These are phyloP conservation scores for Hymenochirus boettgeri DNA, from an alignment of 2,113 vertebrate species.

Conservation along the genomic window DNA sequence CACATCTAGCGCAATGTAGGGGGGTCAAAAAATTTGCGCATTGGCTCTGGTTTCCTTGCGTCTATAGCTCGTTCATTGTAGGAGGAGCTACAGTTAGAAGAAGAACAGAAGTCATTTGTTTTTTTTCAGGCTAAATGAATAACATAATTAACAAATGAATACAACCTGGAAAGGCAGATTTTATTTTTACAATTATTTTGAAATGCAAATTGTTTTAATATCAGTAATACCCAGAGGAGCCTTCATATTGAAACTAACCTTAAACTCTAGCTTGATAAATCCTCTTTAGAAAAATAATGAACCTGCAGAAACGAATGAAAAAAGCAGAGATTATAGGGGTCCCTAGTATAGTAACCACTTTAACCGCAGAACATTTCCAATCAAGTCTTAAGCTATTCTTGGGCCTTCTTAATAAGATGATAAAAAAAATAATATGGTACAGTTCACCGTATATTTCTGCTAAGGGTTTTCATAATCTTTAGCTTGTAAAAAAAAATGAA, in stretches of 20 bases:
- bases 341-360: conserved; percentile 5
- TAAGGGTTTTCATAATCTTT: background rate
- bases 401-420: conserved; percentile 7
- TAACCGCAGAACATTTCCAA: conserved; percentile 13
- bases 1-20: too few relatives aligned
- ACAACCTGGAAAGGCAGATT: too few relatives aligned
- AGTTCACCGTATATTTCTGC: conserved; percentile 8
- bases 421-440: conserved; percentile 6
- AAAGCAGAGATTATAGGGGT: conserved; percentile 12
- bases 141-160: too few relatives aligned
- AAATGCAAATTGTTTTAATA: too few relatives aligned
- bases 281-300: conserved; percentile 9
- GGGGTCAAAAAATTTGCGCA: too few relatives aligned
- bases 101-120: too few relatives aligned
- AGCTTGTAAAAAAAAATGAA: conserved; percentile 12
- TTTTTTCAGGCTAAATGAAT: too few relatives aligned
- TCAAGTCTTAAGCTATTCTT: conserved; percentile 11
- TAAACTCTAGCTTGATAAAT: conserved; percentile 10
- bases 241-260: background rate
- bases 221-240: too few relatives aligned
- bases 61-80: too few relatives aligned
- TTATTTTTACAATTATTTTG: too few relatives aligned
- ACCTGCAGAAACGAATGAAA: conserved; percentile 11
- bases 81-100: too few relatives aligned
- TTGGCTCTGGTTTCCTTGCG: too few relatives aligned